These are phyloP conservation scores for Tachysurus vachellii DNA, from an alignment of 2,113 vertebrate species.

Conservation along the genomic window DNA sequence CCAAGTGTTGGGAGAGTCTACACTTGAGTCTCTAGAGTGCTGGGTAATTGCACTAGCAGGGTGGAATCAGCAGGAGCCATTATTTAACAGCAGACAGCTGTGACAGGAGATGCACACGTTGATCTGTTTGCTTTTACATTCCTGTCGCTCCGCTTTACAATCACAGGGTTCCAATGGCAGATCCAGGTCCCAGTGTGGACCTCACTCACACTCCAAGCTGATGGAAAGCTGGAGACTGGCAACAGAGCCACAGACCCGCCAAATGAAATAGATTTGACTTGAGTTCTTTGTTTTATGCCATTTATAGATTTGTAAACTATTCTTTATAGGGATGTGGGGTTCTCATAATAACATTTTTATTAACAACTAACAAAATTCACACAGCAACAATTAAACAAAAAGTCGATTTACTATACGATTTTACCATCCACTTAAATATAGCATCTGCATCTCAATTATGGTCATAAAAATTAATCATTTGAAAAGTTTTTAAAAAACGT, in stretches of 20 bases:
- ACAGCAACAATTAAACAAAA: background rate
- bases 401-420: background rate
- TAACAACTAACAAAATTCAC: background rate
- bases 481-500: background rate
- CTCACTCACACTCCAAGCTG: slow-evolving; percentile 18
- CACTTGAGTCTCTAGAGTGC: slow-evolving; percentile 56
- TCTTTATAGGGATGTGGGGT: background rate
- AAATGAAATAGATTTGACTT: background rate
- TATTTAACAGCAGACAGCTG: slow-evolving; percentile 58
- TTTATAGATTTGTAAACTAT: background rate
- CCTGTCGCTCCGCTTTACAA: slow-evolving; percentile 55
- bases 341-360: slow-evolving; percentile 6
- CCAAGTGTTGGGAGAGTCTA: slow-evolving; percentile 52
- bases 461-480: background rate
- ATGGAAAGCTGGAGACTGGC: background rate
- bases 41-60: slow-evolving; percentile 63
- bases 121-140: slow-evolving; percentile 59
- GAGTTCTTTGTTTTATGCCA: background rate
- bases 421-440: background rate
- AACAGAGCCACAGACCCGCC: background rate
- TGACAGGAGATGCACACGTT: slow-evolving; percentile 48
- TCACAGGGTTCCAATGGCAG: slow-evolving; percentile 44
- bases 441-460: background rate
- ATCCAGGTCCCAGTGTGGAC: slow-evolving; percentile 28
- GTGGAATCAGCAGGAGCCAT: slow-evolving; percentile 61